Conservation (phyloP, 1,140 invertebrate genomes). For the Drosophila truncata region DNA sequence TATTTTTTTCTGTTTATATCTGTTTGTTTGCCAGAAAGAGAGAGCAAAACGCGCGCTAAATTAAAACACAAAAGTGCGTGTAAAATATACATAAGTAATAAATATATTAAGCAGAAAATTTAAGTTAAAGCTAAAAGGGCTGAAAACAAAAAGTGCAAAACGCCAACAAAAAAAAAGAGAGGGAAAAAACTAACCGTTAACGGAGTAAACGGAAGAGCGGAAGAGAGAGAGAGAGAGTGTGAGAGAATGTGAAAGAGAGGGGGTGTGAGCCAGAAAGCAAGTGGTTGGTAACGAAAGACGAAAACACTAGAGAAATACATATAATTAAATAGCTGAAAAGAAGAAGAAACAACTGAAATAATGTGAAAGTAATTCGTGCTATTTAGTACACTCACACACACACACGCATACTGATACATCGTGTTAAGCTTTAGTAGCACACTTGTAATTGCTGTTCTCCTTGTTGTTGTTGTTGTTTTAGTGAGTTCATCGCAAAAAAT, state of each 20-base stretch:
- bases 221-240: slow-evolving; percentile 1
- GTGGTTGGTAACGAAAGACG: slow-evolving; percentile 64
- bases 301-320: slow-evolving; percentile 32
- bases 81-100: slow-evolving; percentile 7
- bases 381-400: slow-evolving; percentile 29
- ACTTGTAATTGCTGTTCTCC: slow-evolving; percentile 65
- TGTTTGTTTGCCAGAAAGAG: slow-evolving; percentile 35
- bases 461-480: slow-evolving; percentile 69
- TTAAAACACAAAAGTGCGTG: slow-evolving; percentile 61
- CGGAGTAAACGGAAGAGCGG: slow-evolving; percentile 26
- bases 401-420: slow-evolving; percentile 15
- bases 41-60: slow-evolving; percentile 70
- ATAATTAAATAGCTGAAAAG: slow-evolving; percentile 38
- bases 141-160: slow-evolving; percentile 38
- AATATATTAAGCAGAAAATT: slow-evolving; percentile 13
- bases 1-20: slow-evolving; percentile 10
- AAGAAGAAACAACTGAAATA: slow-evolving; percentile 49
- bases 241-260: slow-evolving; percentile 18
- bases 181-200: slow-evolving; percentile 49
- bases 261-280: slow-evolving; percentile 39
- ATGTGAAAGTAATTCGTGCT: slow-evolving; percentile 76
- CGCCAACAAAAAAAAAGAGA: slow-evolving; percentile 19
- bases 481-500: slow-evolving; percentile 83
- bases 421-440: slow-evolving; percentile 47
- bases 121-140: neutral